These are phyloP conservation scores for Leptinotarsa lineolata DNA, from an alignment of 1,140 invertebrate genomes.

Conservation along the genomic window DNA sequence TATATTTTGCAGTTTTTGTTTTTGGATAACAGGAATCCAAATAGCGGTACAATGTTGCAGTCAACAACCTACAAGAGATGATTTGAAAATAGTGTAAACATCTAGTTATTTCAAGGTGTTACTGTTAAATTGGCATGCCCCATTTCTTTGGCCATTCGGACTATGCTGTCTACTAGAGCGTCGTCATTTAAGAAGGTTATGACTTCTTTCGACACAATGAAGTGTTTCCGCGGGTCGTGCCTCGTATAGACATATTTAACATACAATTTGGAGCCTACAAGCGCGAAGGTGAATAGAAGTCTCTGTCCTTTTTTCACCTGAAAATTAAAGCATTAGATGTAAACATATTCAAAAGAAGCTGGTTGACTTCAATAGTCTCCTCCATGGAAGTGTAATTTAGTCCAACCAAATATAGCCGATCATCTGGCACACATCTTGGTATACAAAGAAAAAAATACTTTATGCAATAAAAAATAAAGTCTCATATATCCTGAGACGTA, in stretches of 20 bases:
- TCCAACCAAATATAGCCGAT: too few species aligned
- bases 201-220: constrained; percentile 56
- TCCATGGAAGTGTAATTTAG: too few species aligned
- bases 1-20: constrained; percentile 54
- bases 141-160: constrained; percentile 52
- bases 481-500: too few species aligned
- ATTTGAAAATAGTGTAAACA: background rate
- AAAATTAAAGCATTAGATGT: background rate
- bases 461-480: too few species aligned
- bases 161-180: constrained; percentile 56
- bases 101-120: constrained; percentile 6
- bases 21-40: constrained; percentile 58
- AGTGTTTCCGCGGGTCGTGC: constrained; percentile 35
- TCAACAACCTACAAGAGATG: constrained; percentile 47
- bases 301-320: constrained; percentile 49
- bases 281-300: constrained; percentile 56
- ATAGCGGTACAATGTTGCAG: constrained; percentile 58
- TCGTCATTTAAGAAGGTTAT: constrained; percentile 64
- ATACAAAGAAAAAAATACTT: too few species aligned
- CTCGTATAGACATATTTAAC: background rate
- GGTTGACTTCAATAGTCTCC: too few species aligned
- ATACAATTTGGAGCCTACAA: constrained; percentile 51
- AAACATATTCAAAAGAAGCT: too few species aligned
- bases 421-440: too few species aligned
- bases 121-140: constrained; percentile 43